Evolutionary conservation across 2,888 invertebrate species (phyloP).

Genomic region (Anagyrus pseudococci): DNA sequence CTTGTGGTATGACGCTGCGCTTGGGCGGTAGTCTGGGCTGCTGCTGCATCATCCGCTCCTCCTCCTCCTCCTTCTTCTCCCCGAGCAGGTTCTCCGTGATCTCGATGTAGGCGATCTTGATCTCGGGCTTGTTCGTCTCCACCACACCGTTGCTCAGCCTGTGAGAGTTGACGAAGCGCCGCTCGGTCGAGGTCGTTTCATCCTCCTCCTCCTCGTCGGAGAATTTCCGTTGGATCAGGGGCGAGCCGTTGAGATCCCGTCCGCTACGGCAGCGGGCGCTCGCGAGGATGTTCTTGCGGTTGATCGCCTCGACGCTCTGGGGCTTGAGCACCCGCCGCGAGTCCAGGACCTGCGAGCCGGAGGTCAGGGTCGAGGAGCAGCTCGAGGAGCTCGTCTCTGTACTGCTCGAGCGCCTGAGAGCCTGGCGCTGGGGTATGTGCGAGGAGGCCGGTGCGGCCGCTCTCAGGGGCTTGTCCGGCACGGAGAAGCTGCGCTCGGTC

Average conservation of each 20-base stretch:
- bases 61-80: conserved; percentile 54
- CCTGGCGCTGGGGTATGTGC: conserved; percentile 57
- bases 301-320: conserved; percentile 82
- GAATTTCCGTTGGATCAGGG: conserved; percentile 76
- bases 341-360: conserved; percentile 71
- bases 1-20: conserved; percentile 25
- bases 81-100: conserved; percentile 47
- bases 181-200: too few species aligned
- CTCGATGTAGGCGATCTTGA: conserved; percentile 57
- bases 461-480: conserved; percentile 60
- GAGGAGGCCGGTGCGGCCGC: conserved; percentile 58
- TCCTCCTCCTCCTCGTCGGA: conserved; percentile 54
- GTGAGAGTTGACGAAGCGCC: conserved; percentile 19
- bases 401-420: conserved; percentile 72
- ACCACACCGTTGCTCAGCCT: conserved; percentile 27
- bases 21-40: conserved; percentile 33
- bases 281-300: conserved; percentile 85
- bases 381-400: conserved; percentile 79
- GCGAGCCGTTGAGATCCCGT: conserved; percentile 75
- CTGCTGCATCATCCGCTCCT: conserved; percentile 3
- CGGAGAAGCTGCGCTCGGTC: conserved; percentile 38
- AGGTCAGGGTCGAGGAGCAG: conserved; percentile 75
- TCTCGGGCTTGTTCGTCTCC: conserved; percentile 39
- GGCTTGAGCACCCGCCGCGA: conserved; percentile 75
- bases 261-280: conserved; percentile 87